phyloP scores from a whole-genome alignment of 2,113 vertebrate genomes.

The Ahaetulla prasina region DNA sequence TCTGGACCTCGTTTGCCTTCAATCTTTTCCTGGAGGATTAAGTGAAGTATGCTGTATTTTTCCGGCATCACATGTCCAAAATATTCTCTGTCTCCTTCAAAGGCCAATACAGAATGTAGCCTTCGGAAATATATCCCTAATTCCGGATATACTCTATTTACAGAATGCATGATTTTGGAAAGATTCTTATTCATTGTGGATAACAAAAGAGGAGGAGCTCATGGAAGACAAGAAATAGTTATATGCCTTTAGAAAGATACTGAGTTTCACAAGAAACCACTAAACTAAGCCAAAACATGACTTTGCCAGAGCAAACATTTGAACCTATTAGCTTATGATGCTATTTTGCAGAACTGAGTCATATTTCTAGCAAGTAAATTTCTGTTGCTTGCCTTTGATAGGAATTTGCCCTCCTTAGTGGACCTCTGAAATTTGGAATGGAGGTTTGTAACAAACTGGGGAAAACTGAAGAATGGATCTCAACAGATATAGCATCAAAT shows the following conservation, averaged over 20 bases:
- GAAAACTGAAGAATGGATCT: not conserved
- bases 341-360: not conserved
- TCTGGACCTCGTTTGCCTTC: no score
- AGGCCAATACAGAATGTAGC: not conserved
- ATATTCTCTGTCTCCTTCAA: not conserved
- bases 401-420: not conserved
- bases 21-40: no score
- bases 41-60: no score
- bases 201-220: not conserved
- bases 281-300: constrained; percentile 2
- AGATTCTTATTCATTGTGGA: not conserved
- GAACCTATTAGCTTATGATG: not conserved
- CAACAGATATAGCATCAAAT: not conserved
- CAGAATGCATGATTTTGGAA: not conserved
- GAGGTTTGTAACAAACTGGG: not conserved
- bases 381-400: not conserved
- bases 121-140: not conserved
- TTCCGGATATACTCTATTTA: not conserved
- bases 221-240: not conserved
- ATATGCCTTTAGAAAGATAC: not conserved
- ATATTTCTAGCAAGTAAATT: not conserved
- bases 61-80: no score
- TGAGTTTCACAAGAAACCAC: not conserved
- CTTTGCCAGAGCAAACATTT: not conserved
- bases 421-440: not conserved